Evolutionary conservation across 2,797 vertebrate genomes (phyloP).

Genomic region (Enoplosus armatus): DNA sequence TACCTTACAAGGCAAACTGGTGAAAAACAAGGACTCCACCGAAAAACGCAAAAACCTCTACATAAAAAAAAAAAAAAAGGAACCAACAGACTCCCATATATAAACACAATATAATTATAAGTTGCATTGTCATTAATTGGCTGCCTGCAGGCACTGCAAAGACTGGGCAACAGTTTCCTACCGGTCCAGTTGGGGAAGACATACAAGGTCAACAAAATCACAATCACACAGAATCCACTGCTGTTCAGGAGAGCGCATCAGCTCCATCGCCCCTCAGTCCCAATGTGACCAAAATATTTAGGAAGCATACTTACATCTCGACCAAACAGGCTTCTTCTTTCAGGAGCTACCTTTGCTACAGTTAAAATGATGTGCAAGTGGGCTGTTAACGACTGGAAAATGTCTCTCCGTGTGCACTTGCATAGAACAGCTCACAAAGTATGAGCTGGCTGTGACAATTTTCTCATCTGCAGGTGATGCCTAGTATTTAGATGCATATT

Average conservation of each 20-base stretch:
- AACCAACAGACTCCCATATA: conserved; percentile 45
- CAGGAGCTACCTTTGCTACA: conserved; percentile 12
- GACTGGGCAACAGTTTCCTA: conserved; percentile 43
- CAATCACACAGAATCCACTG: conserved; percentile 33
- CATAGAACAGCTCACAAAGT: conserved; percentile 45
- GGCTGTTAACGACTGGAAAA: conserved; percentile 7
- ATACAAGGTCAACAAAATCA: conserved; percentile 27
- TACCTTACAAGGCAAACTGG: conserved; percentile 82
- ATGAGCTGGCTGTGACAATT: neutral
- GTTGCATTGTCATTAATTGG: conserved; percentile 59
- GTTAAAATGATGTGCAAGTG: conserved; percentile 9
- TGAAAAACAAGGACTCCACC: conserved; percentile 69
- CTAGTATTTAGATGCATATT: neutral
- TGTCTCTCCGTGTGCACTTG: conserved; percentile 27
- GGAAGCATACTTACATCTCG: conserved; percentile 13
- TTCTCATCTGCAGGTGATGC: conserved; percentile 1
- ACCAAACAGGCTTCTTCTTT: conserved; percentile 26
- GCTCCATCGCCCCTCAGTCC: neutral
- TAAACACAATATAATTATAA: conserved; percentile 55
- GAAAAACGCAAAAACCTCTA: conserved; percentile 55
- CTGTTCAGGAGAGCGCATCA: conserved; percentile 16
- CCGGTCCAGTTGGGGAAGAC: conserved; percentile 37
- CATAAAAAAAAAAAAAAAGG: conserved; percentile 51
- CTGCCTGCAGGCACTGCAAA: conserved; percentile 69
- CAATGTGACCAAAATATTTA: conserved; percentile 17